phyloP scores from a whole-genome alignment of 2,113 vertebrate species.

The Corythornis vintsioides region DNA sequence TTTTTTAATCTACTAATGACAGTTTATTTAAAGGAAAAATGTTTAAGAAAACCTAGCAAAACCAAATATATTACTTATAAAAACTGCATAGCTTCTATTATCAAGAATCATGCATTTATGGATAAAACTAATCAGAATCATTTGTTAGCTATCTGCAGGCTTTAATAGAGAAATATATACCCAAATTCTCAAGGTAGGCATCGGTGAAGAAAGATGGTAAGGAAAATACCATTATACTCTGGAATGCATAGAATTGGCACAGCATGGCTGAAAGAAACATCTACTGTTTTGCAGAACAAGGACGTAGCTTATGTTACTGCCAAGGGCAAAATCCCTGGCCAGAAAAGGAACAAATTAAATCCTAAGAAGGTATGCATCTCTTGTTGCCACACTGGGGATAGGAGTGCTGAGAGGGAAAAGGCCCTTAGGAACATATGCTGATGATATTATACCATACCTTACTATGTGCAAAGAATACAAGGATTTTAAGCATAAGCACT shows the following conservation, averaged over 20 bases:
- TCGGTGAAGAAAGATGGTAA: background rate
- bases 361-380: background rate
- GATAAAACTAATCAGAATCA: background rate
- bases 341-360: background rate
- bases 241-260: background rate
- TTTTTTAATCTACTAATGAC: background rate
- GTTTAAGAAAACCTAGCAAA: background rate
- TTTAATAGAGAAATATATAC: background rate
- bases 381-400: background rate
- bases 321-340: background rate
- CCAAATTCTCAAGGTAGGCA: background rate
- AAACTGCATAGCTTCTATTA: background rate
- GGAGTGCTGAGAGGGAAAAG: background rate
- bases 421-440: background rate
- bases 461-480: background rate
- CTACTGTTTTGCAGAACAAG: background rate
- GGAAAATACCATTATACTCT: background rate
- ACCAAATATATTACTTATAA: background rate
- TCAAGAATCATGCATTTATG: background rate
- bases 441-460: too few relatives aligned
- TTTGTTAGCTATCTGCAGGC: background rate
- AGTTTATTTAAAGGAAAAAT: background rate
- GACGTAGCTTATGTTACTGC: background rate
- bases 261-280: background rate
- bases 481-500: background rate